Base-by-base conservation (phyloP, 2,113 vertebrate species). In the Hippocampus comes region DNA sequence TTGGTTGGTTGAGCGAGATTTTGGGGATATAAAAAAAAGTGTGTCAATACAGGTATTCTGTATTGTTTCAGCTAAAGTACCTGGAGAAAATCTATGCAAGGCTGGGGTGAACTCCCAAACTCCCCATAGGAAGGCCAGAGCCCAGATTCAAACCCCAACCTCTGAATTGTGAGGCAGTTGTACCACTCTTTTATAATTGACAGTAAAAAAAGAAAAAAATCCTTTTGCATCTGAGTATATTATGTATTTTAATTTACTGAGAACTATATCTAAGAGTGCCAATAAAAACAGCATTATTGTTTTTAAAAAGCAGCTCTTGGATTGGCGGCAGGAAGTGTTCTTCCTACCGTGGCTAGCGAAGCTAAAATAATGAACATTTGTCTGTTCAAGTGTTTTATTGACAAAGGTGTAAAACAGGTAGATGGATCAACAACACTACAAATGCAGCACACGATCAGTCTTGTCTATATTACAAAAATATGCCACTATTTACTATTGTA, bases 381-480 rank as follows among this genome's bases (percentile, higher is more conserved):
- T 69, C 68, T 75, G 53, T 78, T 73, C 64, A 79, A 76, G 78
- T 81, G 60, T 59, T 92, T 93, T 92, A 92, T 92, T 92, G 90
- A 92, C 85, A 92, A 83, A 84, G 68, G 64, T 72, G 74, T 59
- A 70, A 63, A 83, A 67, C 20, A 77, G 56, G 15, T 61, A 20
- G 53, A 71, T 78, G 63, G 74, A 78, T 70, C 86, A 83, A 65
- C 51, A 72, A 79, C 78, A 75, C 74, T 67, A 51, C 34, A 77
- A 83, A 70, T 82, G 82, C 63, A 80, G 76, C 81, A 68, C 48
- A 53, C 42, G 53, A 67, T 78, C 78, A 77, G 77, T 80, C 63
- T 63, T 71, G 78, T 84, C 86, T 89, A 90, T 82, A 82, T 90
- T 89, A 91, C 81, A 93, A 93, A 93, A 93, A 93, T 91, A 92